phyloP scores from a whole-genome alignment of 64 coral and sea anemone genomes.

The Stichodactyla helianthus region DNA sequence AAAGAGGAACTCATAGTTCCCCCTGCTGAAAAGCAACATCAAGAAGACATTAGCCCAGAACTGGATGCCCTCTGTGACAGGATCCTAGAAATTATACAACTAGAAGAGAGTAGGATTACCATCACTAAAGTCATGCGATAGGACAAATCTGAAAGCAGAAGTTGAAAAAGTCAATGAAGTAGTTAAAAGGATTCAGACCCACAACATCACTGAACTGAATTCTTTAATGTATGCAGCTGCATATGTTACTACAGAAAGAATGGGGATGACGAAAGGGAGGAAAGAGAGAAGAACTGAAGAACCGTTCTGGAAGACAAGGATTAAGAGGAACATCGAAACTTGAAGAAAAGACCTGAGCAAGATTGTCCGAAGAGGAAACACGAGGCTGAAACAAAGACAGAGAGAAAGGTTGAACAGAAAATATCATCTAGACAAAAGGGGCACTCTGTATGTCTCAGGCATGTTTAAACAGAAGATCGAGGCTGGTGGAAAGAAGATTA shows the following conservation, averaged over 20 bases:
- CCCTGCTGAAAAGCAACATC: not conserved
- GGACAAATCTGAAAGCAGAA: constrained; percentile 11
- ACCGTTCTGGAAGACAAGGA: no score
- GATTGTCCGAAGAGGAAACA: no score
- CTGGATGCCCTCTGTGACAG: not conserved
- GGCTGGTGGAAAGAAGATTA: not conserved
- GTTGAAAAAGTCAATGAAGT: constrained; percentile 48
- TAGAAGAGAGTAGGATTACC: no score
- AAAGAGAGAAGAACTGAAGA: no score
- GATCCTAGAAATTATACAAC: no score
- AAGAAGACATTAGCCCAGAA: constrained; percentile 18
- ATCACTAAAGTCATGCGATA: no score
- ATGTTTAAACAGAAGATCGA: constrained; percentile 4
- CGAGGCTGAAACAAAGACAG: no score
- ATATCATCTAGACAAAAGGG: no score
- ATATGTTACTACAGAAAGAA: not conserved
- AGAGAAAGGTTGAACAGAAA: no score
- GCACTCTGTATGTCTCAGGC: not conserved
- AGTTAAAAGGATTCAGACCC: constrained; percentile 12
- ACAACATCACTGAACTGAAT: constrained; percentile 12
- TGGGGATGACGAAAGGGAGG: no score
- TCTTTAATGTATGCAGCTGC: constrained; percentile 12
- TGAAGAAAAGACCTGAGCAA: no score
- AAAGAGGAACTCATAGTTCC: constrained; percentile 1
- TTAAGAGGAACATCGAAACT: no score